Base-by-base conservation (phyloP, 1,140 invertebrate genomes). In the Diorhabda sublineata region DNA sequence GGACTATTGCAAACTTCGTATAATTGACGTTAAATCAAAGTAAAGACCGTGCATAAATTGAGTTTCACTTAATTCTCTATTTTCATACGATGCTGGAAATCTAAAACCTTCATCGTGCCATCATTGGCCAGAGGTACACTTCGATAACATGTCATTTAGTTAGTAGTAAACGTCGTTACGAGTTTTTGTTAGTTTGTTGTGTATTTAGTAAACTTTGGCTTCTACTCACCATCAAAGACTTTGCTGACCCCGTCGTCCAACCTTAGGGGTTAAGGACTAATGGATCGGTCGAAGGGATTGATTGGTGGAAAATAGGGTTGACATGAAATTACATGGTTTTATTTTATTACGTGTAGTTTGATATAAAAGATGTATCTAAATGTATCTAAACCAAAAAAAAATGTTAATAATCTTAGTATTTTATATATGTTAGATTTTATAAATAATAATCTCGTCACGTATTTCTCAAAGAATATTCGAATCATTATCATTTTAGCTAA, bases 141-240 rank as follows among this genome's bases (percentile, higher is more conserved):
- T 52, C 47, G 47, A 52, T 52, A 52, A 52, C 47, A 52, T 52
- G 47, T 52, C 47, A 52, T 52, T 52, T 52, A 52, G 47, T 52
- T 52, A n/a, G 47, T 52, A 6, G 47, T 52, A 52, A 52, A 52
- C 47, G 47, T 52, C 47, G 47, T 52, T 52, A 52, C 6, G 47
- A 52, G 47, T 52, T 52, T 52, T 52, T 52, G 47, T 52, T 52
- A 52, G 47, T 52, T 52, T 52, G 47, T 52, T 52, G 47, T 52
- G 47, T 52, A n/a, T 52, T 52, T 52, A 52, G 47, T n/a, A 52
- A 52, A 52, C 6, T 52, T 52, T 52, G 47, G 47, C 47, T 52
- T 52, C 47, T 52, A 52, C 6, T 52, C 47, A n/a, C 47, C 47
- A 52, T 52, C 47, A 52, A 52, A 52, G 47, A 52, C 47, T 52